A percentile compares a stretch with the other conserved stretches of the same genome.
phyloP scores from a whole-genome alignment of 1,140 invertebrate genomes.

The Leptopilina boulardi region DNA sequence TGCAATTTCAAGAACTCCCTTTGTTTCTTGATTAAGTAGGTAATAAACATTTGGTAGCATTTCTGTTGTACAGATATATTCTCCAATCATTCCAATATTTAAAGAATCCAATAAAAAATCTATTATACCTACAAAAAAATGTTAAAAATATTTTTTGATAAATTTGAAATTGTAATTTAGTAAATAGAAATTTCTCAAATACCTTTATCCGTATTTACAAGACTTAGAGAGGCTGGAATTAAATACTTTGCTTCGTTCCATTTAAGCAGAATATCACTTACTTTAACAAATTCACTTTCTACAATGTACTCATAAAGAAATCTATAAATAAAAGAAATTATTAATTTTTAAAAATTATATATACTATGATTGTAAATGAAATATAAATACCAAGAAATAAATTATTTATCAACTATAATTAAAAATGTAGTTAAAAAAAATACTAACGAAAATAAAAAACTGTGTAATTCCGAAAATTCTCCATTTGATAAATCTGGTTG shows the following conservation, averaged over 20 bases:
- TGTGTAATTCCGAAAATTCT: neutral
- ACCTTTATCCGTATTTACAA: conserved; percentile 36
- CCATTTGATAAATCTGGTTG: conserved; percentile 42
- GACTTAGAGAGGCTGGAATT: conserved; percentile 31
- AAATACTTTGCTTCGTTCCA: conserved; percentile 33
- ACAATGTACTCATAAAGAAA: conserved; percentile 45
- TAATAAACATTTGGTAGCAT: conserved; percentile 42
- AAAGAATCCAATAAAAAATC: conserved; percentile 52
- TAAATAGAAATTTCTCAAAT: neutral
- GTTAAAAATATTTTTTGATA: neutral
- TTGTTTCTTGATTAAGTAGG: conserved; percentile 38
- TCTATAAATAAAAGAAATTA: conserved; percentile 39
- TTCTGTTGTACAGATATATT: conserved; percentile 44
- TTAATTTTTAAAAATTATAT: neutral
- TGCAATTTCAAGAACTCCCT: conserved; percentile 17
- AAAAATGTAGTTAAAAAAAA: neutral
- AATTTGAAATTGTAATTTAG: neutral
- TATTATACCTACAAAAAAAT: conserved; percentile 48
- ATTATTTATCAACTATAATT: neutral
- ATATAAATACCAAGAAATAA: neutral
- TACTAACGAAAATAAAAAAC: conserved; percentile 34
- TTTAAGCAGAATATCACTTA: conserved; percentile 12
- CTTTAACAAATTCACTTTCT: conserved; percentile 38
- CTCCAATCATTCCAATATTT: conserved; percentile 46
- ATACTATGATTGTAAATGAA: neutral